Conservation (phyloP, 2,113 vertebrate species). For the Bos javanicus region DNA sequence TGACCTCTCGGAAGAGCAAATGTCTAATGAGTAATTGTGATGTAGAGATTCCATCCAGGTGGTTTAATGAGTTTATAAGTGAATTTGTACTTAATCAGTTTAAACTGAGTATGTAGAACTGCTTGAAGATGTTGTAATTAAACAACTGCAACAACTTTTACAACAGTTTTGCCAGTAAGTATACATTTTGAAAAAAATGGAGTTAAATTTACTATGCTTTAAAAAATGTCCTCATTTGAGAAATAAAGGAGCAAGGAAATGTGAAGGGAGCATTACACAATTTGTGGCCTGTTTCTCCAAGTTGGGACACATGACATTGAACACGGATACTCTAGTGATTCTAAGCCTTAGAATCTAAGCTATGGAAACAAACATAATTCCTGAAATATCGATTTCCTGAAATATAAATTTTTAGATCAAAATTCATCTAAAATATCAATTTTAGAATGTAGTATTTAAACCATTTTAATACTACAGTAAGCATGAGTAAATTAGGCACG, state of each 20-base stretch:
- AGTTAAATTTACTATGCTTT: background rate
- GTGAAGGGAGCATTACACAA: background rate
- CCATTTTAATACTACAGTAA: conserved; percentile 21
- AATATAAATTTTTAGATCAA: background rate
- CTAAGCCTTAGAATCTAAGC: background rate
- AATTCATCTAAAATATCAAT: background rate
- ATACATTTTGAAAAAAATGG: background rate
- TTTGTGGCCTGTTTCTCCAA: background rate
- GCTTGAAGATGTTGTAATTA: conserved; percentile 41
- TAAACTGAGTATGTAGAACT: conserved; percentile 36
- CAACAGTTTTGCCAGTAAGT: conserved; percentile 15
- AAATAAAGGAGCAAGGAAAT: conserved; percentile 6
- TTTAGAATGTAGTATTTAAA: conserved; percentile 12
- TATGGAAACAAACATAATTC: background rate
- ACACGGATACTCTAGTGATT: background rate
- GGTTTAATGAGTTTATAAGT: conserved; percentile 26
- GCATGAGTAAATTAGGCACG: background rate
- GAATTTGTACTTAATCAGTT: conserved; percentile 37
- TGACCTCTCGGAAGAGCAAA: background rate
- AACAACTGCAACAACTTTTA: background rate
- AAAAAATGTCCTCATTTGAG: background rate
- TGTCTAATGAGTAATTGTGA: background rate
- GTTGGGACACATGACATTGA: background rate
- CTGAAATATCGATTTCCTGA: conserved; percentile 23
- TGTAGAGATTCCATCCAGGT: background rate